Evolutionary conservation across 2,888 invertebrate genomes (phyloP).

Genomic region (Xestia sexstrigata): DNA sequence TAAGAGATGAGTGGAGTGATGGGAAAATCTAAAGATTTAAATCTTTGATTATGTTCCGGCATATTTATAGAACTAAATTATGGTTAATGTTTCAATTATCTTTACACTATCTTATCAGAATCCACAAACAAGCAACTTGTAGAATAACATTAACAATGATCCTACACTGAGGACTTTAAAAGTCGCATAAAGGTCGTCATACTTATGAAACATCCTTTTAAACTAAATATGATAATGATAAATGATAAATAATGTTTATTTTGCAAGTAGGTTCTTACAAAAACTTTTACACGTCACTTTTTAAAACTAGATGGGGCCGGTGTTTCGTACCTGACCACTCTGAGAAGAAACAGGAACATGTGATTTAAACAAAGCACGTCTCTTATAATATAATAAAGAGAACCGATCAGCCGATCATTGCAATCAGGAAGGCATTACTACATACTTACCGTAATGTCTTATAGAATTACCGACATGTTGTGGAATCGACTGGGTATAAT

Average conservation of each 20-base stretch:
- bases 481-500: conserved; percentile 24
- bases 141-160: background rate
- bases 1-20: background rate
- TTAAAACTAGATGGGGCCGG: too few relatives aligned
- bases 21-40: background rate
- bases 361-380: conserved; percentile 15
- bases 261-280: too few relatives aligned
- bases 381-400: conserved; percentile 19
- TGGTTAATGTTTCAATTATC: conserved; percentile 4
- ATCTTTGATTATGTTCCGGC: background rate
- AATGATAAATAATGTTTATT: too few relatives aligned
- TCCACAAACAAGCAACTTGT: conserved; percentile 2
- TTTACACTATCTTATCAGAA: conserved; percentile 26
- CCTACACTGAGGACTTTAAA: background rate
- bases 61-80: background rate
- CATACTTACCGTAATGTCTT: conserved; percentile 22
- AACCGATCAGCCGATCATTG: conserved; percentile 23
- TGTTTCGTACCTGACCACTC: too few relatives aligned
- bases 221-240: background rate
- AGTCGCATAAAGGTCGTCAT: background rate
- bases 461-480: conserved; percentile 3
- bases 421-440: conserved; percentile 31
- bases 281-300: too few relatives aligned
- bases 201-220: background rate
- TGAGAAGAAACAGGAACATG: too few relatives aligned